These are phyloP conservation scores for Cryptoblepharus egeriae DNA, from an alignment of 2,797 vertebrate genomes.

Conservation along the genomic window DNA sequence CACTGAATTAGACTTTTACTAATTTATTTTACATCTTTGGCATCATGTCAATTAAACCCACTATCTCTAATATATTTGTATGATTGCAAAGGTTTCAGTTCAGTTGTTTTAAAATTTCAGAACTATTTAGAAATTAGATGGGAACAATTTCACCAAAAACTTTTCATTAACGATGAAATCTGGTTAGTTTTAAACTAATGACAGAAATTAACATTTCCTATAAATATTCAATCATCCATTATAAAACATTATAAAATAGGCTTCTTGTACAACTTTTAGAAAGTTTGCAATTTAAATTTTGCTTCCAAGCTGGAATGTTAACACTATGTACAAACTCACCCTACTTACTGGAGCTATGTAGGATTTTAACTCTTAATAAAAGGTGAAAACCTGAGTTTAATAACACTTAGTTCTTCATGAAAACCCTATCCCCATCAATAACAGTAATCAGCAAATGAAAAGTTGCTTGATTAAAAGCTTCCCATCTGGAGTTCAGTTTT, in stretches of 20 bases:
- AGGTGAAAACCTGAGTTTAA: slow-evolving; percentile 25
- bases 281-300: no score
- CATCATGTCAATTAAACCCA: background rate
- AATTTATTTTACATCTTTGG: background rate
- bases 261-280: no score
- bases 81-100: background rate
- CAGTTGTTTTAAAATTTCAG: background rate
- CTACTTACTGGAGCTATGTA: slow-evolving; percentile 11
- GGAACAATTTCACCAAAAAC: background rate
- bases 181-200: background rate
- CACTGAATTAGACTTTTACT: background rate
- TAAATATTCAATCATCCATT: background rate
- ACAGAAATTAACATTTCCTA: background rate
- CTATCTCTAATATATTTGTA: background rate
- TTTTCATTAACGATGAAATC: background rate
- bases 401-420: slow-evolving; percentile 28
- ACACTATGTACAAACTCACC: slow-evolving; percentile 21
- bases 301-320: background rate
- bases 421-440: slow-evolving; percentile 34
- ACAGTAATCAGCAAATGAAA: slow-evolving; percentile 33
- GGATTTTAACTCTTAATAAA: slow-evolving; percentile 24
- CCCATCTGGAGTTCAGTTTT: slow-evolving; percentile 41
- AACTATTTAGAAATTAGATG: background rate
- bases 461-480: slow-evolving; percentile 36
- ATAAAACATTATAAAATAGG: no score